Evolutionary conservation across 2,797 vertebrate species (phyloP).

Genomic region (Melanotaenia parkinsoni): DNA sequence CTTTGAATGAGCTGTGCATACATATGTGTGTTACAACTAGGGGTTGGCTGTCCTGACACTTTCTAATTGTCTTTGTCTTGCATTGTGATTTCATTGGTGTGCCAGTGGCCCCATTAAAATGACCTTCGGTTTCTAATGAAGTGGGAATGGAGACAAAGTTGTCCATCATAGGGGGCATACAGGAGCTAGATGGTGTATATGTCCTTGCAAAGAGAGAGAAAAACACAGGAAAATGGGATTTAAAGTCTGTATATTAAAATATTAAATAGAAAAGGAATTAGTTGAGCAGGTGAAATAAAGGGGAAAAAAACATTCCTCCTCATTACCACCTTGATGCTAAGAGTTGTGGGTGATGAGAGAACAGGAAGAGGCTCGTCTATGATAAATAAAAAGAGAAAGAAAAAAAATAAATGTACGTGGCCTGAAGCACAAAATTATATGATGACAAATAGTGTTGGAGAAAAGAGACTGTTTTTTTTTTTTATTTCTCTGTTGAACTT

Average conservation of each 20-base stretch:
- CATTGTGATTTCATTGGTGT: conserved; percentile 63
- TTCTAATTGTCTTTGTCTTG: conserved; percentile 72
- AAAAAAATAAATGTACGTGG: too few species aligned
- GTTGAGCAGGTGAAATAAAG: conserved; percentile 13
- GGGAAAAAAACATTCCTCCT: conserved; percentile 6
- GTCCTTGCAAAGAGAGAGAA: not conserved
- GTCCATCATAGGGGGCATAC: conserved; percentile 20
- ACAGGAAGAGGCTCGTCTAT: too few species aligned
- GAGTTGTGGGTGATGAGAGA: not conserved
- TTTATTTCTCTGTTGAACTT: too few species aligned
- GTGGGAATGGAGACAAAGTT: conserved; percentile 46
- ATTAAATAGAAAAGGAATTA: not conserved
- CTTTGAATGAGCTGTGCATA: conserved; percentile 17
- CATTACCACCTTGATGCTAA: conserved; percentile 13
- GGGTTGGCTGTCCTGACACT: conserved; percentile 42
- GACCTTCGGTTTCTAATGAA: conserved; percentile 71
- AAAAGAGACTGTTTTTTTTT: too few species aligned
- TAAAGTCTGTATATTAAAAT: conserved; percentile 3
- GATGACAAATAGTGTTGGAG: too few species aligned
- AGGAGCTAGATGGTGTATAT: not conserved
- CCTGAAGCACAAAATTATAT: too few species aligned
- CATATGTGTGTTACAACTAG: conserved; percentile 25
- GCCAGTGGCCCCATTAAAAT: conserved; percentile 61
- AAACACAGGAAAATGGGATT: not conserved
- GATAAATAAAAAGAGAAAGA: too few species aligned